Percentiles rank a stretch among this genome's conserved stretches.
Evolutionary conservation across 1,140 invertebrate genomes (phyloP).

Genomic region (Philotrypesis tridentata): DNA sequence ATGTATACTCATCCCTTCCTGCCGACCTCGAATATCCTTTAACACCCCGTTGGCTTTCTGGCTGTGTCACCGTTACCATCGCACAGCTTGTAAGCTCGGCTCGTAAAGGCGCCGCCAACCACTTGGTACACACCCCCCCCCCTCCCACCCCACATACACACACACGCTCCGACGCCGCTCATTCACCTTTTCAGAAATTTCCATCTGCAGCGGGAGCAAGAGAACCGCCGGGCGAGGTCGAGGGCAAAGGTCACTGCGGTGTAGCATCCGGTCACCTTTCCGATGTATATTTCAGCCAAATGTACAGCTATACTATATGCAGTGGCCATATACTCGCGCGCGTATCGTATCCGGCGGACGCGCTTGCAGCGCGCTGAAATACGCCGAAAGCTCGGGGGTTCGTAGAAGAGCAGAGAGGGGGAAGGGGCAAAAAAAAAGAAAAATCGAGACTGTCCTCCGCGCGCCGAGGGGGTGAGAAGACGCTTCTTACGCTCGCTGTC

Average conservation of each 20-base stretch:
- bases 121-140: no score
- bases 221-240: background rate
- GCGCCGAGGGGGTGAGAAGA: no score
- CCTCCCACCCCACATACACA: no score
- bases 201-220: background rate
- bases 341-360: constrained; percentile 61
- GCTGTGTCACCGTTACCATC: background rate
- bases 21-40: background rate
- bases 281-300: constrained; percentile 51
- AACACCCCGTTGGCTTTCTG: background rate
- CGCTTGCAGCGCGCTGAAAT: constrained; percentile 58
- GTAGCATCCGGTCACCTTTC: background rate
- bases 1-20: background rate
- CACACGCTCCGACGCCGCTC: background rate
- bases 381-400: constrained; percentile 43
- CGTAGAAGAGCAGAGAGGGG: no score
- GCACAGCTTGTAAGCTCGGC: no score
- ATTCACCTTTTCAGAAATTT: constrained; percentile 5
- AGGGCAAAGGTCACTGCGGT: constrained; percentile 9
- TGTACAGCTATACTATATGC: constrained; percentile 58
- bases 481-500: no score
- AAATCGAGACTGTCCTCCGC: background rate
- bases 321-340: constrained; percentile 57
- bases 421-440: background rate
- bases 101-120: background rate